Base-by-base conservation (phyloP, 2,888 invertebrate genomes). In the Hypomecis atomaria region DNA sequence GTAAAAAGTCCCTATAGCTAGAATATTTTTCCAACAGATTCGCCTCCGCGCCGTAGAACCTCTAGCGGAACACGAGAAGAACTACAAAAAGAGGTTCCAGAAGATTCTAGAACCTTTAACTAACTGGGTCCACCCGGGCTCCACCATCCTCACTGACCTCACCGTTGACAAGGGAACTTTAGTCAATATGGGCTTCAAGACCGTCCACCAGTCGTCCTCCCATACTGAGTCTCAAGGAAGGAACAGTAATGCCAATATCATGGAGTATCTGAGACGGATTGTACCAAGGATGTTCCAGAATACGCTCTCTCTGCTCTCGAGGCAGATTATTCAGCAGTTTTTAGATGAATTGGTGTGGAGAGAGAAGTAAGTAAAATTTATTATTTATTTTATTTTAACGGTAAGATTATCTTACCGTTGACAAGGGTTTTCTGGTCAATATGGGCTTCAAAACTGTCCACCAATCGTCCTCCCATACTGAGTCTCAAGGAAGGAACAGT, bases 201-300 rank as follows among this genome's bases (percentile, higher is more conserved):
- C 95, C 62, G 96, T 98, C 0, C 93, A 94, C 5, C 97, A 97
- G 89, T 95, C 92, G 0, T 91, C 92, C 0, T 86, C 92, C 0
- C 92, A 92, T 61, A 78, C 84, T 0, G 92, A 91, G 8, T 89
- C 90, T 59, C 83, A 93, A 0, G 81, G 91, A 0, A 92, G 94
- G 71, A 94, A 95, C 70, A 95, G 94, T 56, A 96, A 96, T 76
- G 94, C 94, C 0, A 95, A 95, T 59, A 96, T 98, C 6, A 98
- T 98, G 98, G 97, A 97, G 78, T 98, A 98, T 81, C 86, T 98
- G 69, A 92, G 97, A 38, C 94, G 96, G 69, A 96, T 97, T 59
- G 97, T 98, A 3, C 98, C 98, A 0, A 94, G 97, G 77, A 97
- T 98, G 97, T 98, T 98, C 89, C 96, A 97, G 90, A 97, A 97